These are phyloP conservation scores for Syritta pipiens DNA, from an alignment of 2,888 invertebrate species.

Conservation along the genomic window DNA sequence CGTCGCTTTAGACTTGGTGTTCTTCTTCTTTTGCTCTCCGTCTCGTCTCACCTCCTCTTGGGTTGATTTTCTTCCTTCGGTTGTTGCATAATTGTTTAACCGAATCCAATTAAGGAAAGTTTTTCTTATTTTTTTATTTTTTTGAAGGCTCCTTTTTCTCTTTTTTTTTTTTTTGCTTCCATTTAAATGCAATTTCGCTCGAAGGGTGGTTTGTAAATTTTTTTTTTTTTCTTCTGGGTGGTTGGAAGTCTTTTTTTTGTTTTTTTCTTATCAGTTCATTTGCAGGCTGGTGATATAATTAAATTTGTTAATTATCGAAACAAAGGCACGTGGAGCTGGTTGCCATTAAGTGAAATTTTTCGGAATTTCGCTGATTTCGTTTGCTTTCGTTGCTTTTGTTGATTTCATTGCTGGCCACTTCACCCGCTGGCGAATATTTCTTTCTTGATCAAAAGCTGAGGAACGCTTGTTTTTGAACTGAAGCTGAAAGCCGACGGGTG, in stretches of 20 bases:
- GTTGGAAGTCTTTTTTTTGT: constrained; percentile 11
- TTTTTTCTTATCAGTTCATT: background rate
- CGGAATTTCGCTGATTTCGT: no score
- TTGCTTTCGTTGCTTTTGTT: no score
- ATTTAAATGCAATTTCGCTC: constrained; percentile 50
- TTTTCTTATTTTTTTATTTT: constrained; percentile 14
- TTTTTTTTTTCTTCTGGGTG: constrained; percentile 24
- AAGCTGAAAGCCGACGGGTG: no score
- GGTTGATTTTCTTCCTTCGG: constrained; percentile 46
- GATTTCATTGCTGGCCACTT: no score
- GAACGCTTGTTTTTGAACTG: no score
- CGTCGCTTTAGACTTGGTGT: background rate
- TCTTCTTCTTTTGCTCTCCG: background rate
- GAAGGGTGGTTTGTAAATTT: background rate
- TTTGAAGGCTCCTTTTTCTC: background rate
- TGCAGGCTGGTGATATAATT: constrained; percentile 17
- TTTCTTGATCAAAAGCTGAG: no score
- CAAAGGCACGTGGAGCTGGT: no score
- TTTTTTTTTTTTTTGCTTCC: constrained; percentile 48
- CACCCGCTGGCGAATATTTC: no score
- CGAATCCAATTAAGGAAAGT: constrained; percentile 60
- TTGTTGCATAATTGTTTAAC: constrained; percentile 66
- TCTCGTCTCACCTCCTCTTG: background rate
- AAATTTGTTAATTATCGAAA: constrained; percentile 40
- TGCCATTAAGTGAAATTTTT: no score